A percentile compares a stretch with the other conserved stretches of the same genome.
Conservation (phyloP, 64 coral and sea anemone genomes). For the Exaiptasia diaphana region DNA sequence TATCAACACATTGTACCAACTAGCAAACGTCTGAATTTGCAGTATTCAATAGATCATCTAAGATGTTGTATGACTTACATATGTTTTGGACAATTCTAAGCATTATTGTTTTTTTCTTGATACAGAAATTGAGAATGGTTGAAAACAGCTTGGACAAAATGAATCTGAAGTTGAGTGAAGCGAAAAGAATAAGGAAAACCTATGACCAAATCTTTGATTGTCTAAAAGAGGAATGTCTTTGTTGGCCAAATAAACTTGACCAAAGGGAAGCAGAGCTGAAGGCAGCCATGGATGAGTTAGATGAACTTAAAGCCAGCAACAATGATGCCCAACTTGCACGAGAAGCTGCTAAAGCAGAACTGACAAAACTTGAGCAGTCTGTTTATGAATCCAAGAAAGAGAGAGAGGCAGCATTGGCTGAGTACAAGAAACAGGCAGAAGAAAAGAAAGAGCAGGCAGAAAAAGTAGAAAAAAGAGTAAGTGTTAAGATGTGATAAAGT, state of each 20-base stretch:
- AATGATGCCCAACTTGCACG: conserved; percentile 95
- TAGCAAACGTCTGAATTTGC: too few relatives aligned
- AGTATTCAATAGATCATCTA: too few relatives aligned
- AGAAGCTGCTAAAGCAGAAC: conserved; percentile 90
- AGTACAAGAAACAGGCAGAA: conserved; percentile 98
- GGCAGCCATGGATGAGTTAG: conserved; percentile 78
- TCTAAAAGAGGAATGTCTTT: conserved; percentile 83
- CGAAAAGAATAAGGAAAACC: conserved; percentile 86
- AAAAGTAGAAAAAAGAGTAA: conserved; percentile 97
- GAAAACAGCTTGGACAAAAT: conserved; percentile 97
- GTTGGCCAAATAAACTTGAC: conserved; percentile 94
- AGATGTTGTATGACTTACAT: too few relatives aligned
- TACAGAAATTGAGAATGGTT: conserved; percentile 74
- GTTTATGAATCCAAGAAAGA: conserved; percentile 96
- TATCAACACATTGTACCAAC: too few relatives aligned
- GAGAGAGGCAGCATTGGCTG: conserved; percentile 79
- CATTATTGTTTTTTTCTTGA: neutral
- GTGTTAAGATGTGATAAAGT: neutral
- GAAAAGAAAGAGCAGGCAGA: conserved; percentile 99
- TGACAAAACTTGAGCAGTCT: conserved; percentile 87
- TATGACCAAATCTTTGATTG: conserved; percentile 92
- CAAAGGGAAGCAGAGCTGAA: conserved; percentile 77
- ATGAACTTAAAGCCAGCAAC: conserved; percentile 90
- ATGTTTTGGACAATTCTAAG: too few relatives aligned
- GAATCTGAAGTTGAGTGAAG: conserved; percentile 85